A percentile compares a stretch with the other conserved stretches of the same genome.
Conservation (phyloP, 2,888 invertebrate species). For the Dasysyrphus tricinctus region DNA sequence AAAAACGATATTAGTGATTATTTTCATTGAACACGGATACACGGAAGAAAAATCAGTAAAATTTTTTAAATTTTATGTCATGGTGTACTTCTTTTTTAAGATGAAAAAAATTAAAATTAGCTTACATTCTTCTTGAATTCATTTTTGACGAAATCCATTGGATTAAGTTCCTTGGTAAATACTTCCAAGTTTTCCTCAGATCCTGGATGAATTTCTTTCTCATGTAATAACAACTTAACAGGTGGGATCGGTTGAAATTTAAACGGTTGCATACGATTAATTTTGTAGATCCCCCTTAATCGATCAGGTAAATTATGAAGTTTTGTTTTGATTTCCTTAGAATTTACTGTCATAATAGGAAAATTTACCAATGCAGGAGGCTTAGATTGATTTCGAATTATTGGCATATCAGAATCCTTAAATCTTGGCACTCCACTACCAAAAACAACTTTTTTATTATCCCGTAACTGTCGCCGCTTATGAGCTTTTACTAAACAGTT, state of each 20-base stretch:
- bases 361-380: slow-evolving; percentile 77
- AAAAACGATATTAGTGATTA: no score
- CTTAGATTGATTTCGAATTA: slow-evolving; percentile 74
- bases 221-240: slow-evolving; percentile 79
- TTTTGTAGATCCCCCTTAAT: slow-evolving; percentile 76
- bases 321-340: slow-evolving; percentile 72
- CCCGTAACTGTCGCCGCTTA: slow-evolving; percentile 78
- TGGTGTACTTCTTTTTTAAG: no score
- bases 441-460: slow-evolving; percentile 81
- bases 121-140: not conserved
- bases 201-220: slow-evolving; percentile 76
- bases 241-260: slow-evolving; percentile 80
- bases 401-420: slow-evolving; percentile 76
- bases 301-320: slow-evolving; percentile 77
- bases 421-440: slow-evolving; percentile 80
- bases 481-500: slow-evolving; percentile 79
- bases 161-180: not conserved
- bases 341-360: slow-evolving; percentile 72
- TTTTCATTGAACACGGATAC: no score
- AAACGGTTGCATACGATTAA: slow-evolving; percentile 79
- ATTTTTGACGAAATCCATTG: slow-evolving; percentile 8
- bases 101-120: not conserved
- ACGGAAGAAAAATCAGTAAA: no score
- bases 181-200: not conserved
- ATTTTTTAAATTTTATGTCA: no score